Conservation (phyloP, 2,797 vertebrate genomes). For the Thripadectes ignobilis region DNA sequence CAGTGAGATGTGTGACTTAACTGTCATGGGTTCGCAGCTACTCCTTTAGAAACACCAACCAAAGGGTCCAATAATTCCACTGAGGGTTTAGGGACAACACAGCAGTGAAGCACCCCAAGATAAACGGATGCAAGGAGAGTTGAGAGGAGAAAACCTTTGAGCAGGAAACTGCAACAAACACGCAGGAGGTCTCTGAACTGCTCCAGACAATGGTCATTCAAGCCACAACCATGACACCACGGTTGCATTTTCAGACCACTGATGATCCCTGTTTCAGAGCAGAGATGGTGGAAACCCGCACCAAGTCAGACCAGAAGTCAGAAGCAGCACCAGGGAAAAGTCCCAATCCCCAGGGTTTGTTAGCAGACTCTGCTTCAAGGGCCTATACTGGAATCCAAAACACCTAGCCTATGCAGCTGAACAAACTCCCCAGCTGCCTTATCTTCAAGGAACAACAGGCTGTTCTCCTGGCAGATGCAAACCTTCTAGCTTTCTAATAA, state of each 20-base stretch:
- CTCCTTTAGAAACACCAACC: not conserved
- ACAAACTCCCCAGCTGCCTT: not conserved
- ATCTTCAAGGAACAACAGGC: not conserved
- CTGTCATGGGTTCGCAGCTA: not conserved
- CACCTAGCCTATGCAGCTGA: not conserved
- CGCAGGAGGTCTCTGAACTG: not conserved
- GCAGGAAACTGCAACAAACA: not conserved
- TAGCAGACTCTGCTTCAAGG: not conserved
- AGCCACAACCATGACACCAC: not conserved
- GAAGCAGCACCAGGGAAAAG: not conserved
- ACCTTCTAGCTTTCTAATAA: conserved; percentile 39
- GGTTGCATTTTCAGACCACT: not conserved
- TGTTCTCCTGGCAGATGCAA: not conserved
- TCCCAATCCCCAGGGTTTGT: accelerated
- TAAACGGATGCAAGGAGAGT: not conserved
- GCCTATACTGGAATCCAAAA: not conserved
- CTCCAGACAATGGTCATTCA: not conserved
- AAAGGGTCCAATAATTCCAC: not conserved
- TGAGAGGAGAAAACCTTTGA: not conserved
- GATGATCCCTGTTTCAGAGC: not conserved
- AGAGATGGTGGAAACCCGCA: not conserved
- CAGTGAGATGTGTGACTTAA: not conserved
- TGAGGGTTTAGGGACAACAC: not conserved
- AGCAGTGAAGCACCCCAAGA: not conserved
- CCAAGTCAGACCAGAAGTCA: not conserved